Evolutionary conservation across 2,113 vertebrate species (phyloP), one percentile per base, ranked within the genome.

Genomic region (Epinephelus moara): DNA sequence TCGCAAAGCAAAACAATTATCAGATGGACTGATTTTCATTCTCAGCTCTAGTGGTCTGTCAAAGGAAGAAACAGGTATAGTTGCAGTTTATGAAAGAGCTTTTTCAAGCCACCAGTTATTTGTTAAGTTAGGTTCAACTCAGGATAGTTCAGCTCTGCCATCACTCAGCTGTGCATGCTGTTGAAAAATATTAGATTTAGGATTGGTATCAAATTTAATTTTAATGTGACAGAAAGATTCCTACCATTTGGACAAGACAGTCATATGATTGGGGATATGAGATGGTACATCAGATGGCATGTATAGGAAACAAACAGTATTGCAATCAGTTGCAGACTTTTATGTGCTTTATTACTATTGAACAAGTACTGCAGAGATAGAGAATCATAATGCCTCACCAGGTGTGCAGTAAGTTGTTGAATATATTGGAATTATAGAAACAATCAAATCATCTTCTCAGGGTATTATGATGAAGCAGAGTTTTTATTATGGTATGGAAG

Each of bases 11-110:
- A 76, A 78, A 55, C 57, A 68, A 71, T 78, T 75, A 75, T 75
- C 2, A 21, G 15, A 77, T 52, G 64, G 30, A 82, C 63, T 52
- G 45, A 75, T 71, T 86, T 73, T 71, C 57, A 66, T 84, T 78
- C 62, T 73, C 25, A 42, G 77, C 77, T 81, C 72, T 82, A 82
- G 25, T 59, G 57, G 61, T 70, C 75, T 74, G 73, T 76, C 74
- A 72, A 37, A 47, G 25, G 49, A 19, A 56, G 70, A 70, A 78
- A 62, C 7, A 23, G 2, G 72, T 66, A 62, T 4, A n/a, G 67
- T 78, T 84, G 30, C 49, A 66, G 17, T 27, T 25, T 53, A 75
- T 64, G 45, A 60, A 74, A 40, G 0, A 75, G 49, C 70, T 15
- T 47, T 11, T 84, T 81, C 10, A 68, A 80, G 50, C n/a, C 25